Base-by-base conservation (phyloP, 64 coral and sea anemone genomes). In the Pocillopora verrucosa region DNA sequence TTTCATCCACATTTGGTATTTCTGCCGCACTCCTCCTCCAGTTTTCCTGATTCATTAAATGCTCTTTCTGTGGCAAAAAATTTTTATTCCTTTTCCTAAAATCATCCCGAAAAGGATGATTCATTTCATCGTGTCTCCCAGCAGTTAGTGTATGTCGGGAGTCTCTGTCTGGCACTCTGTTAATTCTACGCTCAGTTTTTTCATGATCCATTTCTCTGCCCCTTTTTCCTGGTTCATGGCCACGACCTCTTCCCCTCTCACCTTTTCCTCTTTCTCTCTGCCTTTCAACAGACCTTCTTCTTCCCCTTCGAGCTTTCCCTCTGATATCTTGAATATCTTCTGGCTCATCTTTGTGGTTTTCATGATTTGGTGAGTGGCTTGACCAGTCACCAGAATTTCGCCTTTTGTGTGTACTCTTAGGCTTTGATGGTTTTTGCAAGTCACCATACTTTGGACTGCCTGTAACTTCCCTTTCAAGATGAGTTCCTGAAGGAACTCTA, bases 341-440 rank as follows among this genome's bases (percentile, higher is more conserved):
- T 3, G 38, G 38, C 1, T 11, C 15, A 51, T 51, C 41, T 51
- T 51, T 51, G 41, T 51, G 7, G 10, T 72, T 72, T 20, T 85
- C 82, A 72, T 57, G 19, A 56, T 22, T 25, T 45, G 36, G 19
- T 30, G 82, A 12, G 13, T 38, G 74, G 4, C 24, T 69, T 78
- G 87, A 56, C 79, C 88, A 80, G 35, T 90, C 88, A 72, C 62
- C 77, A 15, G 88, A 73, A 78, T 90, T 78, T 58, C 78, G 88
- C 70, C 77, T 90, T 90, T 76, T 90, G 17, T 72, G 75, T 45
- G 36, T 64, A 16, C 26, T 36, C 22, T 72, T 85, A 6, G 82
- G 64, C 16, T 57, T 85, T 20, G 36, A 9, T 85, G 67, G 37
- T 22, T 5, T 17, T 5, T 85, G 64, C 67, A 85, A 20, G 56